These are phyloP conservation scores for Bufo gargarizans DNA, from an alignment of 2,113 vertebrate species.

Conservation along the genomic window DNA sequence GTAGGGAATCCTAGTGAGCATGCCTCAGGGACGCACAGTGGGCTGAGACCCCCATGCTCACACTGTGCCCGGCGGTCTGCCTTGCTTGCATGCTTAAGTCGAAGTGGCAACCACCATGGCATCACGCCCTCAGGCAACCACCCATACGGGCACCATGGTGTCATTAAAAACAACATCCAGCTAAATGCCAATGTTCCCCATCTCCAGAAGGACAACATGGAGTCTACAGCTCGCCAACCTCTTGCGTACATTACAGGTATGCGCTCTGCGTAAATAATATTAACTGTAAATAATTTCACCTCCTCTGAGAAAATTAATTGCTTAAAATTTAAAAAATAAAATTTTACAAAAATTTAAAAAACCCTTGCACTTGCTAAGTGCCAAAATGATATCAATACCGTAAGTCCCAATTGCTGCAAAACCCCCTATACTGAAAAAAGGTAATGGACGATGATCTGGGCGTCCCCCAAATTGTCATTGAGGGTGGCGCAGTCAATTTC, in stretches of 20 bases:
- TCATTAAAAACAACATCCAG: too few relatives aligned
- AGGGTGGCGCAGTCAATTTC: neutral
- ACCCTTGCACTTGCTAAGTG: too few relatives aligned
- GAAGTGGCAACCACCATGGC: too few relatives aligned
- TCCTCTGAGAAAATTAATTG: neutral
- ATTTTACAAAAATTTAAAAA: too few relatives aligned
- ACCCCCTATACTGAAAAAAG: neutral
- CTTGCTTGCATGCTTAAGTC: too few relatives aligned
- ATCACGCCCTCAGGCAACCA: neutral
- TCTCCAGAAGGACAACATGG: neutral
- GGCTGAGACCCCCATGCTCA: too few relatives aligned
- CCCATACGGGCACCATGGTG: too few relatives aligned
- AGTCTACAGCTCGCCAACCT: neutral
- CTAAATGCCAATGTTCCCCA: too few relatives aligned
- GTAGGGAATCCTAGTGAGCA: too few relatives aligned
- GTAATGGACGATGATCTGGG: neutral
- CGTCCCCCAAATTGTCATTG: neutral
- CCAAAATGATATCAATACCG: neutral
- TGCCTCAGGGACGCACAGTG: too few relatives aligned
- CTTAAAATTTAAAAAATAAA: neutral
- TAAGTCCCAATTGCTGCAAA: neutral
- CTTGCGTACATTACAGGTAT: neutral
- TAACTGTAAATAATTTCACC: neutral
- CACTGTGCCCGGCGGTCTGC: neutral
- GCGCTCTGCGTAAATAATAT: too few relatives aligned